Evolutionary conservation across 2,113 vertebrate genomes (phyloP).

Genomic region (Epinephelus moara): DNA sequence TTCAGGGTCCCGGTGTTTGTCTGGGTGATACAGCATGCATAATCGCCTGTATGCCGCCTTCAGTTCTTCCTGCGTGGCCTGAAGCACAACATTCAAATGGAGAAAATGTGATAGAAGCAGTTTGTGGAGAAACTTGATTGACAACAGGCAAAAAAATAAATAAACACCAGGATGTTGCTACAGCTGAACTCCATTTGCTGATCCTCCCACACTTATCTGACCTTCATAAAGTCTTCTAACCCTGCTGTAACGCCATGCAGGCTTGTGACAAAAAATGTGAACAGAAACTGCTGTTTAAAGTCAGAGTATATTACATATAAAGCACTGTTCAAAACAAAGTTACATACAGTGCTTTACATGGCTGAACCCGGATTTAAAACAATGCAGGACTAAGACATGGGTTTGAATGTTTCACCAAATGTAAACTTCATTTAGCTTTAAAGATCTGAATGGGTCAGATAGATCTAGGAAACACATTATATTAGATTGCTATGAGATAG

Average conservation of each 20-base stretch:
- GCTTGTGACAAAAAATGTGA: not conserved
- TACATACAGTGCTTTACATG: too few relatives aligned
- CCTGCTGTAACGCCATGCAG: not conserved
- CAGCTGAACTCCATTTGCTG: not conserved
- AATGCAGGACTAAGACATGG: too few relatives aligned
- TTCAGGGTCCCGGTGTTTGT: conserved; percentile 98
- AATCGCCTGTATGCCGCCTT: conserved; percentile 95
- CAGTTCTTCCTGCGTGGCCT: conserved; percentile 97
- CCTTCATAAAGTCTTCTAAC: not conserved
- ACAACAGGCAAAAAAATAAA: not conserved
- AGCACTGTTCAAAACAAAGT: too few relatives aligned
- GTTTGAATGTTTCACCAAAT: too few relatives aligned
- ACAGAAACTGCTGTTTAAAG: not conserved
- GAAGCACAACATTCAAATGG: not conserved
- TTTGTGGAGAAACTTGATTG: not conserved
- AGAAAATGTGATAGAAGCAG: not conserved
- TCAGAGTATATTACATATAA: not conserved
- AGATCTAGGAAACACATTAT: too few relatives aligned
- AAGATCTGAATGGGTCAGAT: too few relatives aligned
- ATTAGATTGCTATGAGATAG: too few relatives aligned
- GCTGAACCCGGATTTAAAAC: too few relatives aligned
- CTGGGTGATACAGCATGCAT: conserved; percentile 98
- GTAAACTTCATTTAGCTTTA: too few relatives aligned
- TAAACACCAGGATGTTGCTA: not conserved
- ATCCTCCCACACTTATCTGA: not conserved